Conservation (phyloP, 2,797 vertebrate genomes). For the Peromyscus aztecus region DNA sequence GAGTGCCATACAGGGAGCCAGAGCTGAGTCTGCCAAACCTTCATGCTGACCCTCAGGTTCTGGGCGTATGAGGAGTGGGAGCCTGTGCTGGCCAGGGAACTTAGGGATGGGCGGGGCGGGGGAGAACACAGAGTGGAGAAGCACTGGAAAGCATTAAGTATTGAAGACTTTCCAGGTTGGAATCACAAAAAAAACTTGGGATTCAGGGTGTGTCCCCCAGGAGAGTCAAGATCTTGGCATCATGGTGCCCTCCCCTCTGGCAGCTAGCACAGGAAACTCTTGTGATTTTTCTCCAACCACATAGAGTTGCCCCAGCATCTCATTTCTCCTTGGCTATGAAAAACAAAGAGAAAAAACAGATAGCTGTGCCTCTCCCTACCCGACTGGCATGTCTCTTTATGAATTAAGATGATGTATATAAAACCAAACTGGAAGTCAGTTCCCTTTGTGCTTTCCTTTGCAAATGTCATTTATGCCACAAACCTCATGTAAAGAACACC, state of each 20-base stretch:
- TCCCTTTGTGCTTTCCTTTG: background rate
- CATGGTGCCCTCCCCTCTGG: background rate
- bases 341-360: background rate
- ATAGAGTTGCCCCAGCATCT: background rate
- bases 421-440: background rate
- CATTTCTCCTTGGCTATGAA: background rate
- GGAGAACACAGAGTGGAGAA: background rate
- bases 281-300: background rate
- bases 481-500: background rate
- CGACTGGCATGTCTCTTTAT: background rate
- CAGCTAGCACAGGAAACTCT: background rate
- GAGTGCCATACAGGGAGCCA: background rate
- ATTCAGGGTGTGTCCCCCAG: background rate
- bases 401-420: background rate
- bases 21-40: slow-evolving; percentile 6
- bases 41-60: background rate
- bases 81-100: background rate
- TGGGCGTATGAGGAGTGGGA: background rate
- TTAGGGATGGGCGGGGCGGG: background rate
- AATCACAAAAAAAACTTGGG: background rate
- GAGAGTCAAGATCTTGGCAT: background rate
- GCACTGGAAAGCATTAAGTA: background rate
- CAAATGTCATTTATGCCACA: background rate
- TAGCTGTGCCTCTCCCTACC: background rate
- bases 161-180: background rate